Evolutionary conservation across 2,113 vertebrate genomes (phyloP), one percentile per base, ranked within the genome.

Genomic region (Murina feae): DNA sequence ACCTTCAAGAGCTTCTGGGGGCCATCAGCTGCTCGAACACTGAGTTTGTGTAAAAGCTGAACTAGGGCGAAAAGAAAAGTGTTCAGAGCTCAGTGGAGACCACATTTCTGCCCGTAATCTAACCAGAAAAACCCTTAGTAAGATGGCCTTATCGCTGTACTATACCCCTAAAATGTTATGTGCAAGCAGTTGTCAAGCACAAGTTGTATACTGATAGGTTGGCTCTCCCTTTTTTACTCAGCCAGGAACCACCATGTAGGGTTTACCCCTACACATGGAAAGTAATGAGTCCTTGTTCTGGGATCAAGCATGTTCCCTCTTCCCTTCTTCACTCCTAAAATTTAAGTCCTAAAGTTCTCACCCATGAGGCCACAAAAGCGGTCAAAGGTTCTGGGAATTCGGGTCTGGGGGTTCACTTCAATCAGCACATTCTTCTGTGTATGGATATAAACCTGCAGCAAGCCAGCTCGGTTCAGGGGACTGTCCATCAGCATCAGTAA

Each of bases 321-420:
- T 17, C 10, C 16, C 37, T 9, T 44, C 51, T 65, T 72, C 6
- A 9, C 0, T 53, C 18, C 25, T 53, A 39, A 60, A 60, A 25
- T 16, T 42, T 66, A 5, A 7, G 0, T 30, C 32, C 35, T 42
- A 28, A 0, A 2, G 23, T 49, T 4, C 98, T 99, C 98, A 99
- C 99, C 99, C 99, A 99, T 99, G 0, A 99, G 99, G 49, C 99
- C 99, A 97, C 99, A 99, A 93, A 99, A 99, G 32, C 99, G 99
- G 88, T 98, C 97, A 96, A 99, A 99, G 4, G 99, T 99, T 90
- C 99, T 98, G 10, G 99, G 99, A 86, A 99, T 99, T 88, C 99
- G 99, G 7, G 99, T 99, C 94, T 99, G 99, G 0, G 99, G 99
- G 96, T 99, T 99, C 86, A 99, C 98, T 97, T 99, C 99, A 6